Base-by-base conservation (phyloP, 2,888 invertebrate genomes). In the Zhuqinia jingwanae region DNA sequence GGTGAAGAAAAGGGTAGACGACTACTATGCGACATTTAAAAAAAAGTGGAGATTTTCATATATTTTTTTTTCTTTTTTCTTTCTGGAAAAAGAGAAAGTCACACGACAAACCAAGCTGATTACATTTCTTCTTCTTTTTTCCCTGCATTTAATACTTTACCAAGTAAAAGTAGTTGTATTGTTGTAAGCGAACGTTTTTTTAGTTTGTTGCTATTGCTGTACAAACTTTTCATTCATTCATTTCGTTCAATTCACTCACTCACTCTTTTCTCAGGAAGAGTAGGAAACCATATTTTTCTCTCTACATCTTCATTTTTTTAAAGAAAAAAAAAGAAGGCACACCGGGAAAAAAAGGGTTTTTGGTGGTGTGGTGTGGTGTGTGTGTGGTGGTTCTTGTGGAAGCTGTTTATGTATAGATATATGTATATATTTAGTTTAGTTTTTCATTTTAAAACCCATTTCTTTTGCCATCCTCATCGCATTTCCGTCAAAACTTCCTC, bases 51-150 rank as follows among this genome's bases (percentile, higher is more conserved):
- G 60, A 60, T 60, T 30, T 60, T 60, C 11, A 27, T 30, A 36
- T 8, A 36, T 36, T 6, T 45, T 22, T 60, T 20, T 50, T 50
- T 36, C 42, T 6, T 45, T 22, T 60, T 20, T 50, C 13, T 36
- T 20, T 60, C 20, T 58, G 2, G 20, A 20, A 58, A 22, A 45
- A 27, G 36, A 65, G 56, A 45, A 84, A 84, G 83, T 65, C 30
- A 85, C n/a, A 65, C 20, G 65, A 42, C 65, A 50, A 11, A 13
- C 50, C 6, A 60, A 47, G 25, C 68, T 78, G 79, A 85, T 85
- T 85, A 85, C 85, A 36, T 80, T 75, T 79, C 84, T 56, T 56
- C 68, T 81, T 42, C 47, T 15, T 25, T 63, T 63, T 63, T 63
- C 63, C 3, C n/a, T 50, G 13, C 30, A 27, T 63, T 27, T 36